Base-by-base conservation (phyloP, 2,888 invertebrate genomes). In the Eremobia ochroleuca region DNA sequence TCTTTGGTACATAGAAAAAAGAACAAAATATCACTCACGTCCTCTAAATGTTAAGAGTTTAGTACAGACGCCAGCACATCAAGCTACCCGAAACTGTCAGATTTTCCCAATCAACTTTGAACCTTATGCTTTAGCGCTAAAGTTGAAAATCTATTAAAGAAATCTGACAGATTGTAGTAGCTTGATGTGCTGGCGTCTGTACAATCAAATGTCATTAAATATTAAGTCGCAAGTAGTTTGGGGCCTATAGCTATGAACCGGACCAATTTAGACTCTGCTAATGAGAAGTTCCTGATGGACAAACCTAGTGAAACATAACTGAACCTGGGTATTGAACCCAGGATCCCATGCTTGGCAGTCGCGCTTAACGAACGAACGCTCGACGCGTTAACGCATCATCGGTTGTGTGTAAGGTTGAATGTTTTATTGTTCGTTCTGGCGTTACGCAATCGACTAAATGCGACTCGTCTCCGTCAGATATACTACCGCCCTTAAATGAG, bases 301-400 rank as follows among this genome's bases (percentile, higher is more conserved):
- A n/a, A n/a, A 15, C 2, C 5, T 21, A 15, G 2, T 49, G 4
- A 37, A 37, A 28, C 15, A 28, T 28, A 49, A 34, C 9, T 21
- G 2, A 21, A 65, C 8, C 2, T 8, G 4, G n/a, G 31, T 1
- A 34, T n/a, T 28, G 0, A 0, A 37, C 15, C 1, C 0, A 1
- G 1, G 21, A 18, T 21, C 9, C 9, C 6, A 15, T 31, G n/a
- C 28, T 25, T 6, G 11, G 21, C 4, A 28, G 21, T 3, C 4
- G 1, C 15, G 0, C n/a, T 73, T 34, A 9, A 71, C 11, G 6
- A 73, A 70, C 11, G 21, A 64, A 31, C 18, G 8, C 18, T 59
- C 31, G 18, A 31, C 8, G 21, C 31, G 18, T 3, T 59, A 2
- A 59, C 9, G 31, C 31, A 21, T 18, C 18, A 31, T 18, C 4